These are phyloP conservation scores for Hylia prasina DNA, from an alignment of 2,113 vertebrate genomes.

Conservation along the genomic window DNA sequence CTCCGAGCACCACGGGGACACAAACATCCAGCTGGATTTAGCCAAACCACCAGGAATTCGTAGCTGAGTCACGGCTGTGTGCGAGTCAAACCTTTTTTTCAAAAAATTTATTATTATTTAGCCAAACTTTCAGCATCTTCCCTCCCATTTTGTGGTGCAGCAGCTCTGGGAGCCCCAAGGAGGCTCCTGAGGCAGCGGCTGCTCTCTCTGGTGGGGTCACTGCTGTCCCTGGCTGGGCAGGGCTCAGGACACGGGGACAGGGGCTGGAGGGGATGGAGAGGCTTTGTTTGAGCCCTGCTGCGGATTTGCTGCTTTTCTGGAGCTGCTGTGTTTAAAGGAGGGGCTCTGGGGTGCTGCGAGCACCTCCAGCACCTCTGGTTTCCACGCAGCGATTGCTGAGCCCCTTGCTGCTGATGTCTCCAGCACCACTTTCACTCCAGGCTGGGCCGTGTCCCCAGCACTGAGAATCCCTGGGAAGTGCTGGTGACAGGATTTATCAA, in stretches of 20 bases:
- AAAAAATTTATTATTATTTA: neutral
- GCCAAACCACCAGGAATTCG: neutral
- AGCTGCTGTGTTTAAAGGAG: neutral
- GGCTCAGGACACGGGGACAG: neutral
- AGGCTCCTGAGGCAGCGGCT: neutral
- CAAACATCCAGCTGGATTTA: neutral
- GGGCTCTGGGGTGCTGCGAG: neutral
- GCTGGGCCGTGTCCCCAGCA: neutral
- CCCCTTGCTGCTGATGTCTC: neutral
- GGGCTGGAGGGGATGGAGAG: fast-evolving
- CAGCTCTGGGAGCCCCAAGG: neutral
- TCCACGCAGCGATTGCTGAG: fast-evolving
- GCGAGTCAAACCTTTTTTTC: neutral
- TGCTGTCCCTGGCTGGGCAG: neutral
- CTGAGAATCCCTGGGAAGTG: neutral
- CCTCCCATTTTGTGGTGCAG: fast-evolving
- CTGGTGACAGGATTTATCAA: conserved; percentile 1
- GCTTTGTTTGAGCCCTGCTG: neutral
- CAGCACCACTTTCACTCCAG: fast-evolving
- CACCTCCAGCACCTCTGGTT: neutral
- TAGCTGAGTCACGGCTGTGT: neutral
- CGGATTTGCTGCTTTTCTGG: neutral
- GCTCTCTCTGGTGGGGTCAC: neutral
- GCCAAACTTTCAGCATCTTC: neutral
- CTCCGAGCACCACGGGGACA: neutral